Evolutionary conservation across 2,797 vertebrate species (phyloP), one percentile per base, ranked within the genome.

Genomic region (Myotis daubentonii): DNA sequence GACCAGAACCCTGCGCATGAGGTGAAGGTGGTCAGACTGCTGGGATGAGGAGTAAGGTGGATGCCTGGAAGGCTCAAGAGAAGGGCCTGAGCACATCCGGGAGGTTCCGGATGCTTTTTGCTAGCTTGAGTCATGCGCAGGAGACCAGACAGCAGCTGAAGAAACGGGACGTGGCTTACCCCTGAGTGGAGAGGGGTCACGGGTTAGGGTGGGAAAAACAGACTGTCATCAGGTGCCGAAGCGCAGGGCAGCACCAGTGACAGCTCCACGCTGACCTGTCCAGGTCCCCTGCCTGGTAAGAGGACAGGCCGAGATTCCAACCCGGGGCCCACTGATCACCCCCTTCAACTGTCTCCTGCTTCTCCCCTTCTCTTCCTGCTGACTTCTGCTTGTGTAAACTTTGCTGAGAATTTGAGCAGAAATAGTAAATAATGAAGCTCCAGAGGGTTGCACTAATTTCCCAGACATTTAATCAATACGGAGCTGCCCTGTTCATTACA

Each of bases 401-500:
- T 55, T 30, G 62, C 75, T 15, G 79, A 47, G 57, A 33, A 91
- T 83, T 44, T 87, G 90, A 94, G 83, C 84, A 72, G 85, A 66
- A 90, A n/a, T 3, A 66, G 94, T 5, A 93, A 93, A 70, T 60
- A 80, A 84, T 78, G 92, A 74, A 86, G 87, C 95, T 97, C 93
- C 4, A 0, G 94, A 97, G 97, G 94, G 88, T 82, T 76, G 47
- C 0, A 30, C 75, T 97, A 91, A 97, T 97, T 98, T 97, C 96
- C 96, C 84, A 94, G 94, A 75, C 96, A 93, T 85, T 97, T 95
- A 97, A 97, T 98, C 98, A 95, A 96, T 96, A 57, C 15, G 0
- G 51, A 13, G 0, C 95, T 97, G 96, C 96, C 97, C 98, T 72
- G 94, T 68, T 98, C 97, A 84, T 97, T 97, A 91, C 82, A 87